Base-by-base conservation (phyloP, 2,113 vertebrate species). In the Cairina moschata region DNA sequence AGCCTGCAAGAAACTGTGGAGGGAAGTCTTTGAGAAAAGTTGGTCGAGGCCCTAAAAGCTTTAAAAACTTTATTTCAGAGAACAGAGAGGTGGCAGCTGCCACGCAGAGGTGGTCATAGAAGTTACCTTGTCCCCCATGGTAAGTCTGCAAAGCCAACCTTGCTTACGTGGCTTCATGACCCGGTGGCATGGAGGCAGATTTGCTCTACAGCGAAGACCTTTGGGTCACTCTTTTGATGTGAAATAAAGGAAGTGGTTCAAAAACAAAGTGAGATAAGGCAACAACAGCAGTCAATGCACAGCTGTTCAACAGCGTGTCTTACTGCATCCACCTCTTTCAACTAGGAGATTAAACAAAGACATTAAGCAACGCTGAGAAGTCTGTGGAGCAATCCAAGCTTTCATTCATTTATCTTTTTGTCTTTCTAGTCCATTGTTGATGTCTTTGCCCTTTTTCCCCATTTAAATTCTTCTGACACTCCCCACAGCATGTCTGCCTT, bases 301-400 rank as follows among this genome's bases (percentile, higher is more conserved):
- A 29, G 17, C 62, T 13, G 23, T 62, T 88, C 32, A 74, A 52
- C 68, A 67, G 12, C 3, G 2, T 67, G 36, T 22, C 31, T 77
- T 88, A 86, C 86, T 92, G 65, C 46, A 86, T 91, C 84, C 23
- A 71, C 1, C 18, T 81, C 55, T 94, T 86, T 81, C 73, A 91
- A 86, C 40, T 36, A 52, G 29, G 55, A 77, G 50, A 74, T 76
- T 71, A 90, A 90, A 88, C 44, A 69, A 56, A 63, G 8, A 38
- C 9, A 31, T 74, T 91, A 55, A 86, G 68, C 59, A 83, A 36
- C 44, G 6, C 55, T 71, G 65, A 63, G 52, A 74, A 80, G 75
- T 90, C 79, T 54, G 15, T 88, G 67, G 50, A 69, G 38, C 44
- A 83, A 7, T 79, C 55, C 13, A 56, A 40, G 50, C 40, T 89